These are phyloP conservation scores for Tenodera sinensis DNA, from an alignment of 2,888 invertebrate species.

Conservation along the genomic window DNA sequence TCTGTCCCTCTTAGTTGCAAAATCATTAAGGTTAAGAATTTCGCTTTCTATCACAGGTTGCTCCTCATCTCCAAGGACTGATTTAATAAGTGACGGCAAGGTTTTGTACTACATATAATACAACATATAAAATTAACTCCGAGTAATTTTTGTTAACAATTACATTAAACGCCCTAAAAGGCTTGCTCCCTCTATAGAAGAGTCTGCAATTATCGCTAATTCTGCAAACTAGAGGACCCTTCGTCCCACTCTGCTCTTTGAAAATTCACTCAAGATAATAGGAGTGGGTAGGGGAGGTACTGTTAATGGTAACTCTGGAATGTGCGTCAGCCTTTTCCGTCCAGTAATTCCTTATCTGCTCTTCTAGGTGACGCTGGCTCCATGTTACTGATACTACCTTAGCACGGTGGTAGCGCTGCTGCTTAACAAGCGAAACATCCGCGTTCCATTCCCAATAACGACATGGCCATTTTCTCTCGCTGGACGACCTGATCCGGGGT, in stretches of 20 bases:
- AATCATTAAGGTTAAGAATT: conserved; percentile 19
- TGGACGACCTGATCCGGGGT: too few species aligned
- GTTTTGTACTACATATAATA: conserved; percentile 3
- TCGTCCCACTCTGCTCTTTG: neutral
- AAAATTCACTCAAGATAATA: neutral
- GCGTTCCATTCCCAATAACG: too few species aligned
- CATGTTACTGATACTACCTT: too few species aligned
- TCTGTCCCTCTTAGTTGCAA: neutral
- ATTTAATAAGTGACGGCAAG: conserved; percentile 12
- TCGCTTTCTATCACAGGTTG: neutral
- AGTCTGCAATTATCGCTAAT: conserved; percentile 9
- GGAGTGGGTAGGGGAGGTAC: neutral
- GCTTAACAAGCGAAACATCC: too few species aligned
- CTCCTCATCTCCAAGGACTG: neutral
- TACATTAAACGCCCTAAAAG: conserved; percentile 3
- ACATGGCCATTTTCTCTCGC: too few species aligned
- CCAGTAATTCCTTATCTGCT: too few species aligned
- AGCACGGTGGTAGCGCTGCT: too few species aligned
- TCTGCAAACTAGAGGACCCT: neutral
- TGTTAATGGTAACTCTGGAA: neutral
- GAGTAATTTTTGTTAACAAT: conserved; percentile 14
- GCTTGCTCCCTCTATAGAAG: neutral
- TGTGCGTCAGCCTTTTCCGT: neutral
- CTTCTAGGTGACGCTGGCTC: too few species aligned
- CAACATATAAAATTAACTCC: conserved; percentile 7